Base-by-base conservation (phyloP, 2,113 vertebrate species). In the Dromiciops gliroides region DNA sequence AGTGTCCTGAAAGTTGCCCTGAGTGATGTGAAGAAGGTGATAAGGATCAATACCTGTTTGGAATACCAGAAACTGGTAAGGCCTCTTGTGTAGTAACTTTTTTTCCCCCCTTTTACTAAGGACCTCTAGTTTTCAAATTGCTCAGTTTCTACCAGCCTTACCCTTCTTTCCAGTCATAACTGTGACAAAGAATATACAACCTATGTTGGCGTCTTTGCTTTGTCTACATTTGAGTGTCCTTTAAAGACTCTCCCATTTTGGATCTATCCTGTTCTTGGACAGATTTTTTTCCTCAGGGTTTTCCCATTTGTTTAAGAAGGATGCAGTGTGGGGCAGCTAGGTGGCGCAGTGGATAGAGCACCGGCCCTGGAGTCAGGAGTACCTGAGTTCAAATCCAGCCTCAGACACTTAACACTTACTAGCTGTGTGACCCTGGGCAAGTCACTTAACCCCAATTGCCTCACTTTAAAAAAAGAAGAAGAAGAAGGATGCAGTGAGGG, bases 21-120 rank as follows among this genome's bases (percentile, higher is more conserved):
- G 91, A 97, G 95, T 90, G 97, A 98, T 0, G 93, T 98, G 94
- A 98, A 90, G 25, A 91, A 0, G n/a, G 91, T 97, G 19, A 50
- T 99, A 7, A 95, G 51, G 91, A 67, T 16, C 0, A 97, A 97
- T 96, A 98, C 95, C 0, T 48, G 92, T 0, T 24, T 94, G 51
- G 94, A 48, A 60, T 88, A 96, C 88, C 97, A 53, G 90, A 93
- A 37, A 44, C 95, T 92, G 44, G 98, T 98, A 90, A 97, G 98
- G 92, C 3, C 24, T 49, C 49, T 52, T 95, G 94, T 52, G 67
- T 50, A 16, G n/a, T 44, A 31, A 9, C 11, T 44, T 31, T 51
- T 88, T 49, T 28, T 22, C 3, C 16, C n/a, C 3, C 16, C n/a
- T 83, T 83, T 83, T n/a, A 44, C 67, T 83, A 44, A 75, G 31